phyloP scores from a whole-genome alignment of 2,113 vertebrate genomes.

The Scophthalmus maximus region DNA sequence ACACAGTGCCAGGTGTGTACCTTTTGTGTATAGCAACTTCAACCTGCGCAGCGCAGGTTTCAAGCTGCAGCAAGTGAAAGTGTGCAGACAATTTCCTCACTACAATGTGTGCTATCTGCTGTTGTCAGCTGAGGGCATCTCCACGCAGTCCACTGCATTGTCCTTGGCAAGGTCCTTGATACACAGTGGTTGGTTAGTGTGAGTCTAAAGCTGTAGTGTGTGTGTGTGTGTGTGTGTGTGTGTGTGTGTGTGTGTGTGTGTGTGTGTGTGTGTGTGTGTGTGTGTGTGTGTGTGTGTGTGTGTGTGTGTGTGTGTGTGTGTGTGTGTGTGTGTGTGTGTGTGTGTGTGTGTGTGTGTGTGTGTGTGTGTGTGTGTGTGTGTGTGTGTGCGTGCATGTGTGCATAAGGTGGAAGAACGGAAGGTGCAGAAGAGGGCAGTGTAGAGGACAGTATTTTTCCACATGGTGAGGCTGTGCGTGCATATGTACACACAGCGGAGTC shows the following conservation, averaged over 20 bases:
- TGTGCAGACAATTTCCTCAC: neutral
- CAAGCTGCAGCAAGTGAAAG: slow-evolving; percentile 3
- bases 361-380: slow-evolving; percentile 26
- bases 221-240: slow-evolving; percentile 21
- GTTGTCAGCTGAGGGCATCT: slow-evolving; percentile 6
- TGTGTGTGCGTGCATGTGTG: slow-evolving; percentile 1
- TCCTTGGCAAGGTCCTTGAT: slow-evolving; percentile 50
- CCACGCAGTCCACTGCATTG: slow-evolving; percentile 31
- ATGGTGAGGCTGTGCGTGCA: slow-evolving; percentile 21
- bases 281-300: slow-evolving; percentile 27
- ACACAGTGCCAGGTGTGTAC: slow-evolving; percentile 52
- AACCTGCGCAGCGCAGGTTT: neutral
- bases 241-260: slow-evolving; percentile 19
- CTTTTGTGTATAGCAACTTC: slow-evolving; percentile 12
- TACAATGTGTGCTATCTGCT: neutral
- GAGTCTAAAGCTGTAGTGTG: slow-evolving; percentile 9
- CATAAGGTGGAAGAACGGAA: slow-evolving; percentile 8
- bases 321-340: neutral
- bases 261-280: neutral
- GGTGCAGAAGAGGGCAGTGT: slow-evolving; percentile 31
- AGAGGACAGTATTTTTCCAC: slow-evolving; percentile 73
- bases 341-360: slow-evolving; percentile 11
- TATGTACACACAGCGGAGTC: slow-evolving; percentile 41
- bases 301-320: slow-evolving; percentile 11
- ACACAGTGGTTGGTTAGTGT: slow-evolving; percentile 12